Evolutionary conservation across 2,113 vertebrate species (phyloP).

Genomic region (Barbus barbus): DNA sequence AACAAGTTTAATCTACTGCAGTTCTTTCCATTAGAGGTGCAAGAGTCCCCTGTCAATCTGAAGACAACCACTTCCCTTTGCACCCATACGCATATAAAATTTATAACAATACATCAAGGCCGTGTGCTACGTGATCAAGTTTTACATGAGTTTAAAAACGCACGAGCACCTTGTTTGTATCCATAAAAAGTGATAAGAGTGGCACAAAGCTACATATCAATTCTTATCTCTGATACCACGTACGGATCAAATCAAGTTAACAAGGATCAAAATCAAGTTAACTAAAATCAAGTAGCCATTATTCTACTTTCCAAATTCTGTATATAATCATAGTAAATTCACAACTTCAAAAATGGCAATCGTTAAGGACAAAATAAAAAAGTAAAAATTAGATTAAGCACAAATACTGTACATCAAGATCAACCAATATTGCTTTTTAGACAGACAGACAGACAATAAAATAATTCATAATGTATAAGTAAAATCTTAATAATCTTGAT

Average conservation of each 20-base stretch:
- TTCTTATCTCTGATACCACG: neutral
- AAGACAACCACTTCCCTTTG: neutral
- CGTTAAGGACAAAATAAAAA: neutral
- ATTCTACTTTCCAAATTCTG: neutral
- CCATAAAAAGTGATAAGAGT: neutral
- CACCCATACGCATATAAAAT: neutral
- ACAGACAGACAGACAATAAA: neutral
- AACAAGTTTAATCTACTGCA: neutral
- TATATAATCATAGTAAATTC: neutral
- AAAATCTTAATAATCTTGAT: neutral
- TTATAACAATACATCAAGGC: neutral
- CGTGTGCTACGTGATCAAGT: neutral
- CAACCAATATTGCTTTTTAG: neutral
- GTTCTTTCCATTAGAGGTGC: slow-evolving; percentile 4
- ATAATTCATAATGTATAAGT: neutral
- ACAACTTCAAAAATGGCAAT: neutral
- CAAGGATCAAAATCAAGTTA: too few relatives aligned
- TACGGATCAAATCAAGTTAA: neutral
- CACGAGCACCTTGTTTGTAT: neutral
- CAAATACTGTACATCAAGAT: neutral
- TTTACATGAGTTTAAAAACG: neutral
- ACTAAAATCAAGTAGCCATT: neutral
- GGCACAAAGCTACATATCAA: neutral
- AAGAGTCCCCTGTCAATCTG: neutral
- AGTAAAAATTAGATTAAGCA: neutral